Percentiles rank a stretch among this genome's conserved stretches.
phyloP scores from a whole-genome alignment of 92 coral and sea anemone species.

The Parazoanthus swiftii region DNA sequence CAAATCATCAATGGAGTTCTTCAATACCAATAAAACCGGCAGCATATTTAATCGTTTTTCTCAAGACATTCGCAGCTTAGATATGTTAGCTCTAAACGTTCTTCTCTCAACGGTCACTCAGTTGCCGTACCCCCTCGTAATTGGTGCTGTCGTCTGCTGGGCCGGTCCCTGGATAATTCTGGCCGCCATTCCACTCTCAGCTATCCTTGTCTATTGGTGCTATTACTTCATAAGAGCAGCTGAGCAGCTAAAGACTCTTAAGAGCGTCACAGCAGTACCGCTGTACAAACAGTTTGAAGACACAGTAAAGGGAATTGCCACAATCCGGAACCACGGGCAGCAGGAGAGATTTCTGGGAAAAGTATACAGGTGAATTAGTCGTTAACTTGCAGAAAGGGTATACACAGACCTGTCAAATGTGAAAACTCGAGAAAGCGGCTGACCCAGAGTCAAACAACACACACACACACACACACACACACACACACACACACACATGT shows the following conservation, averaged over 20 bases:
- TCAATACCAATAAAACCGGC: background rate
- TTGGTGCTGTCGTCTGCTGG: conserved; percentile 6
- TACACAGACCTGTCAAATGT: background rate
- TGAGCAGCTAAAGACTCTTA: background rate
- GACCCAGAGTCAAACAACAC: too few species aligned
- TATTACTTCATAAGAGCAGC: background rate
- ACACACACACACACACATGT: too few species aligned
- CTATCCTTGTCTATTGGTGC: background rate
- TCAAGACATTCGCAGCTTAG: background rate
- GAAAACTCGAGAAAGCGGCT: background rate
- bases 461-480: too few species aligned
- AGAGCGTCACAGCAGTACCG: background rate
- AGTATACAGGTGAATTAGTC: background rate
- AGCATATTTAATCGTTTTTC: background rate
- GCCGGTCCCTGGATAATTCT: background rate
- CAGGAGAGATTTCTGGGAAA: background rate
- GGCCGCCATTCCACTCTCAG: background rate
- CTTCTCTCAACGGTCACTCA: background rate
- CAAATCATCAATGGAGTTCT: background rate
- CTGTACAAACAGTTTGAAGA: conserved; percentile 4
- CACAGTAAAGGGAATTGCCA: conserved; percentile 18
- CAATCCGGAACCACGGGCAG: background rate
- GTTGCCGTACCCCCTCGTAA: background rate
- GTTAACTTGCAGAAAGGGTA: too few species aligned
- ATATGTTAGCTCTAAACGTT: background rate